These are phyloP conservation scores for Microcebus griseorufus DNA, from an alignment of 2,113 vertebrate genomes.

Conservation along the genomic window DNA sequence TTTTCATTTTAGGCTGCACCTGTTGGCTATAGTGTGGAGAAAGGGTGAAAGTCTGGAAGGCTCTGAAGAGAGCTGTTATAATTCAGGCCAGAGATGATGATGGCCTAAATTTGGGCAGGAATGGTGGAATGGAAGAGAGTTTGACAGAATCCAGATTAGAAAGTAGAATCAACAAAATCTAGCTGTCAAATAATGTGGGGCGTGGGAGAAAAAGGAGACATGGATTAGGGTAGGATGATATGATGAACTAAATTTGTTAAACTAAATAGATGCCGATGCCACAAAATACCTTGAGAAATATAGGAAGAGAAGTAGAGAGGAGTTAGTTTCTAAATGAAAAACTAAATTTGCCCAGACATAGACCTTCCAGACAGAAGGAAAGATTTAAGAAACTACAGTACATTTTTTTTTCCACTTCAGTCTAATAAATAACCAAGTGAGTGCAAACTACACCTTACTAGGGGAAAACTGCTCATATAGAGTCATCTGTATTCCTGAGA, in stretches of 20 bases:
- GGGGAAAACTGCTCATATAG: not conserved
- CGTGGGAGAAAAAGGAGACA: not conserved
- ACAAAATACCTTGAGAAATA: constrained; percentile 43
- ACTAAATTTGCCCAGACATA: not conserved
- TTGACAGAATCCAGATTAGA: constrained; percentile 16
- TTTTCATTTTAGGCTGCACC: constrained; percentile 37
- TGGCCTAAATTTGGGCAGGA: not conserved
- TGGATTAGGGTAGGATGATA: not conserved
- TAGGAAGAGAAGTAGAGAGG: constrained; percentile 25
- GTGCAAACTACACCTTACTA: not conserved
- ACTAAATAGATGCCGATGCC: not conserved
- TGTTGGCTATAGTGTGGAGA: not conserved
- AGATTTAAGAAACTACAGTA: constrained; percentile 47
- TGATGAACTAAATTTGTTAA: constrained; percentile 40
- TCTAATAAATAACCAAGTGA: constrained; percentile 37
- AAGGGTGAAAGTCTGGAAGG: not conserved
- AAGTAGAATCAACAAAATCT: constrained; percentile 24
- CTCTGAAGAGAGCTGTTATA: constrained; percentile 19
- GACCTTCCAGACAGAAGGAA: not conserved
- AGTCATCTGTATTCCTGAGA: constrained; percentile 5
- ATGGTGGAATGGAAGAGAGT: not conserved
- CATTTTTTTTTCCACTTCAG: constrained; percentile 26
- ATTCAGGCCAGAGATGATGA: not conserved
- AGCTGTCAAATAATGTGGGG: constrained; percentile 21
- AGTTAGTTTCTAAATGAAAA: constrained; percentile 53